These are phyloP conservation scores for Agrochola macilenta DNA, from an alignment of 2,888 invertebrate species.

Conservation along the genomic window DNA sequence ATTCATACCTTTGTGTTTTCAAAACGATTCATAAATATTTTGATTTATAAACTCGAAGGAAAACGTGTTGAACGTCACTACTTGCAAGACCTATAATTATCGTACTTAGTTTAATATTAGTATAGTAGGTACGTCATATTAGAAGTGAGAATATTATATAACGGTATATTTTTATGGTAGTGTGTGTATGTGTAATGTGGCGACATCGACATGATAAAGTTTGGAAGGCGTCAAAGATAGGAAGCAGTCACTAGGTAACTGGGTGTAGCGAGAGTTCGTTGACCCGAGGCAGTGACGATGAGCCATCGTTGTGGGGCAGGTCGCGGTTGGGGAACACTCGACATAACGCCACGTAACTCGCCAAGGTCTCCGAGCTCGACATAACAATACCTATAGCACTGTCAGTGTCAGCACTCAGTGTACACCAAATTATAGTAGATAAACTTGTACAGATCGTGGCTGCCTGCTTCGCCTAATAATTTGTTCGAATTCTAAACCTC, in stretches of 20 bases:
- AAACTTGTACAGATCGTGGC: conserved; percentile 7
- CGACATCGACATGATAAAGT: conserved; percentile 45
- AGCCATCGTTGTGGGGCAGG: conserved; percentile 73
- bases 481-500: not conserved
- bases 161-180: conserved; percentile 33
- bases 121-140: conserved; percentile 22
- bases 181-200: conserved; percentile 21
- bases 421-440: conserved; percentile 18
- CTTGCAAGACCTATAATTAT: conserved; percentile 43
- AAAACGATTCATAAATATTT: conserved; percentile 56
- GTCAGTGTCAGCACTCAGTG: conserved; percentile 26
- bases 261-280: conserved; percentile 62
- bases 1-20: conserved; percentile 59
- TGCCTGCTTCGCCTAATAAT: not conserved
- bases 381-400: conserved; percentile 46
- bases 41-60: conserved; percentile 40
- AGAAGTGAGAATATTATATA: conserved; percentile 19
- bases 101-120: conserved; percentile 18
- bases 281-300: conserved; percentile 67
- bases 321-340: conserved; percentile 72
- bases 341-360: conserved; percentile 67
- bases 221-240: conserved; percentile 61
- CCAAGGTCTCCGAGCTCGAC: conserved; percentile 67
- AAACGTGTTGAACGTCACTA: conserved; percentile 44
- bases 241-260: conserved; percentile 64